These are phyloP conservation scores for Daktulosphaira vitifoliae DNA, from an alignment of 1,140 invertebrate species.

Conservation along the genomic window DNA sequence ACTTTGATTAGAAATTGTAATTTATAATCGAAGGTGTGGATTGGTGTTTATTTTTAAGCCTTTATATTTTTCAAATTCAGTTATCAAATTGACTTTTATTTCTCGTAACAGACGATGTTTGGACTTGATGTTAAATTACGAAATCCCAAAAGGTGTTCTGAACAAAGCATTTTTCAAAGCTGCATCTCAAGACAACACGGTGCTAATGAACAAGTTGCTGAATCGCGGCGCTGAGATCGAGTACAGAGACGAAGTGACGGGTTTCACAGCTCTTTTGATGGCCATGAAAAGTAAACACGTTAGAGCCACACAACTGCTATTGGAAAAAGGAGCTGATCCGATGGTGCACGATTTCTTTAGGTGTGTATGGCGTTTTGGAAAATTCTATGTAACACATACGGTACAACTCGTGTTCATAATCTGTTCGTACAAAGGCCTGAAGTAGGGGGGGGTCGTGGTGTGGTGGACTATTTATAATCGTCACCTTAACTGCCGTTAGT, in stretches of 20 bases:
- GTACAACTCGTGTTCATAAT: no score
- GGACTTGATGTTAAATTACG: neutral
- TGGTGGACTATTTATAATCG: no score
- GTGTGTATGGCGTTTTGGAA: no score
- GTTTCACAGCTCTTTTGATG: neutral
- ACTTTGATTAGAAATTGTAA: no score
- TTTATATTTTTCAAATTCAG: no score
- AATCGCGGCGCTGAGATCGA: slow-evolving; percentile 7
- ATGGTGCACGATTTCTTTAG: neutral
- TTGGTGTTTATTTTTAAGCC: no score
- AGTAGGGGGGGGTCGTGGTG: no score
- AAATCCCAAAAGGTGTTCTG: neutral
- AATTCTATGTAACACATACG: no score
- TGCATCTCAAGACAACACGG: neutral
- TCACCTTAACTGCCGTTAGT: no score
- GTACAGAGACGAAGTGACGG: neutral
- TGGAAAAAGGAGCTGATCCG: neutral
- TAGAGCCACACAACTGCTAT: neutral
- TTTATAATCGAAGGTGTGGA: no score
- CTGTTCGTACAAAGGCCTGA: no score
- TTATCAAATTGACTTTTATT: no score
- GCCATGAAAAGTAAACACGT: neutral
- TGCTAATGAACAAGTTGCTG: slow-evolving; percentile 11
- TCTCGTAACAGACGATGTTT: slow-evolving; percentile 8
- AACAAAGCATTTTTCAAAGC: neutral